Evolutionary conservation across 2,888 invertebrate species (phyloP), one percentile per base, ranked within the genome.

Genomic region (Drosophila ochracea): DNA sequence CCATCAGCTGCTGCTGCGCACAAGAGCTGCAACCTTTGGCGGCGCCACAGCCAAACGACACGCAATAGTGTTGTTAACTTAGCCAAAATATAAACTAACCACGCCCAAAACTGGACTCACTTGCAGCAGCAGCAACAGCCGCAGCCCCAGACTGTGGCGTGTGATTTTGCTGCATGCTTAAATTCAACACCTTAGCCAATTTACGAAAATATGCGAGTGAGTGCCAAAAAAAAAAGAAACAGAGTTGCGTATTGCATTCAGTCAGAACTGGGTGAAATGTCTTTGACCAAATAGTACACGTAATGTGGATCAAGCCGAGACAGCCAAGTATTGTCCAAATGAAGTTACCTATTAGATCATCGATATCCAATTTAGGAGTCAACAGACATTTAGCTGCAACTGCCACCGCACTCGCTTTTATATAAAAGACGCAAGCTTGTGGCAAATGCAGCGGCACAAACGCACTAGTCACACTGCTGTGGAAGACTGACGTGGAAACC

Each of bases 341-440:
- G 77, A 41, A 69, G 69, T 43, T 37, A 31, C 37, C 54, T 65
- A 82, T 87, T 87, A 88, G 84, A 88, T 87, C 90, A 87, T 75
- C 80, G 72, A 68, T 47, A 33, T 53, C 64, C 90, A 73, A 76
- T 54, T 72, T 68, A 33, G 79, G 75, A 37, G 31, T 37, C 35
- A 43, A 47, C 50, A 57, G 37, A 33, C 37, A 21, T 25, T 39
- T 59, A 31, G 49, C 50, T 59, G 63, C 67, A 61, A 10, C 58
- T 55, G 67, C 61, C 21, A 37, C 47, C 9, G 31, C 54, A 10
- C 13, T 30, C 53, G 62, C 16, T 47, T 21, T 9, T 11, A 47
- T 90, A 87, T 87, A 87, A 82, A 87, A 87, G 83, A 43, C 62
- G 33, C 59, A 16, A 11, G 57, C 30, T n/a, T 41, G 57, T 16